phyloP scores from a whole-genome alignment of 2,797 vertebrate genomes.

The Philypnodon macrostomus region DNA sequence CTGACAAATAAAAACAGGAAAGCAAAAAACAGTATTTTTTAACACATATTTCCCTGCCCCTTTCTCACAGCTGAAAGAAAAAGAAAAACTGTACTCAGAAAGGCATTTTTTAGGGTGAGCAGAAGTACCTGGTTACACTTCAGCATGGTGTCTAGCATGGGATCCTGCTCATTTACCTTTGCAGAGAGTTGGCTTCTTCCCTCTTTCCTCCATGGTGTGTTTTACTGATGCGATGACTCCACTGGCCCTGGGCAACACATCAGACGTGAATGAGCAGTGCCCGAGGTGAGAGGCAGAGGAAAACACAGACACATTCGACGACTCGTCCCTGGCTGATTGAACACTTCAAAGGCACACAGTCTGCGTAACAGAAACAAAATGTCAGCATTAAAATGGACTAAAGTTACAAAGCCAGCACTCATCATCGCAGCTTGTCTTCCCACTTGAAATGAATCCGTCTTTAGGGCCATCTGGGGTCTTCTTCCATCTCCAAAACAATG shows the following conservation, averaged over 20 bases:
- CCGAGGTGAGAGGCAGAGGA: slow-evolving; percentile 36
- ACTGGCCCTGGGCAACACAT: slow-evolving; percentile 41
- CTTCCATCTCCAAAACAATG: slow-evolving; percentile 21
- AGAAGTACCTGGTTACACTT: too few relatives aligned
- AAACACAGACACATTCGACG: slow-evolving; percentile 19
- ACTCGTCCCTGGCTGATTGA: slow-evolving; percentile 25
- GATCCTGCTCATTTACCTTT: slow-evolving; percentile 32
- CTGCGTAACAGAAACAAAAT: slow-evolving; percentile 21
- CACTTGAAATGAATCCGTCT: slow-evolving; percentile 15
- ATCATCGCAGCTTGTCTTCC: slow-evolving; percentile 5
- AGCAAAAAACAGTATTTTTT: too few relatives aligned
- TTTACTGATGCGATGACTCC: slow-evolving; percentile 54
- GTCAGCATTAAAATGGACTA: slow-evolving; percentile 17
- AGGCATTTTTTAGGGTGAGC: too few relatives aligned
- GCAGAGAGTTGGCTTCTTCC: slow-evolving; percentile 28
- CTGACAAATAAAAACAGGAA: too few relatives aligned
- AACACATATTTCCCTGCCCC: too few relatives aligned
- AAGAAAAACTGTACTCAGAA: too few relatives aligned
- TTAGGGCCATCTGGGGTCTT: slow-evolving; percentile 11
- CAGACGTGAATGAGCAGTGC: slow-evolving; percentile 27
- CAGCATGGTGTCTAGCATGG: too few relatives aligned
- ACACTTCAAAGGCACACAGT: slow-evolving; percentile 16
- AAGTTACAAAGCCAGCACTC: slow-evolving; percentile 10
- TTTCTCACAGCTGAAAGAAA: too few relatives aligned
- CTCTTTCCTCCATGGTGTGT: slow-evolving; percentile 42